Conservation (phyloP, 2,113 vertebrate genomes). For the Pluvianellus socialis region DNA sequence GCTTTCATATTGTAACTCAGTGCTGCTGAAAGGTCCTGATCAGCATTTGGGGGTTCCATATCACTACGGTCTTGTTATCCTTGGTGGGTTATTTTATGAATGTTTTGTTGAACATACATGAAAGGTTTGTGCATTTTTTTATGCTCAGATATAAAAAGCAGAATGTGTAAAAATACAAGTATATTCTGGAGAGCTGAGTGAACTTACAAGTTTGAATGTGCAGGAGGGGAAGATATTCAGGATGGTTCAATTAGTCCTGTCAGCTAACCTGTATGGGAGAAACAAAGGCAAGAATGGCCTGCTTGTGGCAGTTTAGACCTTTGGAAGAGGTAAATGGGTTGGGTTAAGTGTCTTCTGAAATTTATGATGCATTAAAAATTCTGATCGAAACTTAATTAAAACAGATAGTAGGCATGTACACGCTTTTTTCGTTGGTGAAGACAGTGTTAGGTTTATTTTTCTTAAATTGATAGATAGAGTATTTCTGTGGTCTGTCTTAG, state of each 20-base stretch:
- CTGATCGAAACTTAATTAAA: neutral
- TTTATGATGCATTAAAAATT: neutral
- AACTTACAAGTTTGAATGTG: neutral
- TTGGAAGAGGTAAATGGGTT: neutral
- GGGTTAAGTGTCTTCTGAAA: neutral
- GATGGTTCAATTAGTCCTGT: neutral
- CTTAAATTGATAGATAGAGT: neutral
- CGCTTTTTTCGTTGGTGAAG: neutral
- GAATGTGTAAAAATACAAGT: rapidly evolving
- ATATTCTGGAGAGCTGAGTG: neutral
- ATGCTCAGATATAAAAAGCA: neutral
- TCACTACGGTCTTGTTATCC: neutral
- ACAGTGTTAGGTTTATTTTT: neutral
- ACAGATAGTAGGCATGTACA: neutral
- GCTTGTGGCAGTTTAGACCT: neutral
- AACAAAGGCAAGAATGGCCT: neutral
- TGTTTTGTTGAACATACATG: neutral
- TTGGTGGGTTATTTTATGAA: neutral
- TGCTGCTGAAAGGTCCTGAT: neutral
- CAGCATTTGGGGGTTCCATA: neutral
- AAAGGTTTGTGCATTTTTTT: neutral
- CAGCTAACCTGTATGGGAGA: neutral
- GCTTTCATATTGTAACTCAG: neutral
- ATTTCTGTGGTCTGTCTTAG: neutral
- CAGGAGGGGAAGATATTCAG: neutral